Evolutionary conservation across 2,888 invertebrate genomes (phyloP), one percentile per base, ranked within the genome.

Genomic region (Drosophila suboccidentalis): DNA sequence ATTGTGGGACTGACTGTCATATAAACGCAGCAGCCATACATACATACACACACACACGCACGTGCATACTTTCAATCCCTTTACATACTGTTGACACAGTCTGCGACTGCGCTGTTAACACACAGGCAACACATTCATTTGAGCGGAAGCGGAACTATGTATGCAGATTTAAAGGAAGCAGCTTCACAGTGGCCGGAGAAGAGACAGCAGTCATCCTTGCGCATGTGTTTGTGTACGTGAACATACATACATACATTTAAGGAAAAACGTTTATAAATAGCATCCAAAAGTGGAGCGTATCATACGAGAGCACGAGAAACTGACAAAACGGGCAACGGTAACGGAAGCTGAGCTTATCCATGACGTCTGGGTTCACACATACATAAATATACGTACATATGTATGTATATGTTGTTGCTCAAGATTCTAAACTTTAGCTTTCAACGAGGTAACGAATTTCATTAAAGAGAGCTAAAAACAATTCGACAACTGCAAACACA

Each of bases 141-240:
- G 36, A 41, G 60, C 89, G 87, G 87, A 89, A 87, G 82, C 90
- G 90, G 87, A 87, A 82, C 75, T 77, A 67, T 86, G 84, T 88
- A 89, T 88, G 81, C 89, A 83, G 81, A 85, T 87, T 89, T 74
- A 44, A 81, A 87, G 87, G 87, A 85, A 89, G 67, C 88, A 66
- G 81, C 63, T 44, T 54, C 64, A 54, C 67, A 55, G 32, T 41
- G 44, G 44, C 47, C 60, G 50, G 43, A 64, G 58, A 59, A 51
- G 43, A 58, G 44, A 49, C 57, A 38, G 69, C 51, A 65, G 57
- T 19, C 68, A 75, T 71, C 63, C 63, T 72, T 68, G 78, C 80
- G 77, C 72, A 76, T 80, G 65, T 68, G 55, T 75, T 49, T 66
- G 58, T 53, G 57, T 67, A 60, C 61, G 39, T 69, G 65, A 72